Percentiles rank a stretch among this genome's conserved stretches.
Conservation (phyloP, 2,797 vertebrate genomes). For the Rhyacichthys aspro region DNA sequence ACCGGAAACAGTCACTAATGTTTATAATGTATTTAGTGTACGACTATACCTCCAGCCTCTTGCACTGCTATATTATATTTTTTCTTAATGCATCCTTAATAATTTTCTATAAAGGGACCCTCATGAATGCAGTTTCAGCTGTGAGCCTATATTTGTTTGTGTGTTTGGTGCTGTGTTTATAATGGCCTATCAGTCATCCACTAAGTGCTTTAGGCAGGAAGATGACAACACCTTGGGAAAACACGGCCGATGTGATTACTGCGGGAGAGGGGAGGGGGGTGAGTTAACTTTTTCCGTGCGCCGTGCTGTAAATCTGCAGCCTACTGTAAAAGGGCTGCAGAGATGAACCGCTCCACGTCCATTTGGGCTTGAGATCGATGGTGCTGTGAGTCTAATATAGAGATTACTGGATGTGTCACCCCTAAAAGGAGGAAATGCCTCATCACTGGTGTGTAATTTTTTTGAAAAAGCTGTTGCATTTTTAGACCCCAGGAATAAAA, state of each 20-base stretch:
- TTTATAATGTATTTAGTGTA: too few relatives aligned
- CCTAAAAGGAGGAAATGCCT: conserved; percentile 4
- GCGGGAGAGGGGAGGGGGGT: conserved; percentile 7
- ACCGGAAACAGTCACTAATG: too few relatives aligned
- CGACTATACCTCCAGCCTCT: too few relatives aligned
- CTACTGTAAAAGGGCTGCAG: conserved; percentile 44
- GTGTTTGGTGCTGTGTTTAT: conserved; percentile 18
- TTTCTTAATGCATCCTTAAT: too few relatives aligned
- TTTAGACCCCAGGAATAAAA: not conserved
- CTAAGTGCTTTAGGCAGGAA: conserved; percentile 67
- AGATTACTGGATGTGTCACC: conserved; percentile 22
- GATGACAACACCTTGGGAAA: conserved; percentile 67
- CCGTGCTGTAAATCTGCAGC: conserved; percentile 51
- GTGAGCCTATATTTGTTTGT: conserved; percentile 24
- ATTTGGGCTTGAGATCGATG: conserved; percentile 35
- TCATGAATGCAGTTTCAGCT: not conserved
- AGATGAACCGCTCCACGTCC: conserved; percentile 21
- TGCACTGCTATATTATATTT: too few relatives aligned
- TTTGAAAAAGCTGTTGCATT: not conserved
- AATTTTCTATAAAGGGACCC: too few relatives aligned
- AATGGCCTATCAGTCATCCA: conserved; percentile 60
- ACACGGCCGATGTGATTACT: conserved; percentile 62
- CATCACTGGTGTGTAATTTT: not conserved
- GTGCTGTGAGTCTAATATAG: conserved; percentile 28
- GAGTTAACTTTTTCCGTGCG: conserved; percentile 49